Percentiles rank a stretch among this genome's conserved stretches.
Evolutionary conservation across 2,797 vertebrate species (phyloP).

Genomic region (Hozukius guyotensis): DNA sequence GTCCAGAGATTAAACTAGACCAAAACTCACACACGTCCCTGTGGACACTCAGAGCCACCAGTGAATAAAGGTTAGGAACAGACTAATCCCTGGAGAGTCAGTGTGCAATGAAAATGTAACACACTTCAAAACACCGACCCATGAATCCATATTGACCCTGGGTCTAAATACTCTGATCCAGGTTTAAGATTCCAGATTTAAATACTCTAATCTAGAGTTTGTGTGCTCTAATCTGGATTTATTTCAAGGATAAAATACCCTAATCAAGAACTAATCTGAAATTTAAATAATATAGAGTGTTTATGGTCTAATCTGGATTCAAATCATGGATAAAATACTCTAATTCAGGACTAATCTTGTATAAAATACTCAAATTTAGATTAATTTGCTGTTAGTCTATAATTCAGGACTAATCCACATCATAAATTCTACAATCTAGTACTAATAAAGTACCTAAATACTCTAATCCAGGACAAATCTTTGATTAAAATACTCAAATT

Average conservation of each 20-base stretch:
- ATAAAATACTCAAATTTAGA: fast-evolving
- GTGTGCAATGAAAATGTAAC: not conserved
- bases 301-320: not conserved
- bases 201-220: not conserved
- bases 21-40: not conserved
- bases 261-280: fast-evolving
- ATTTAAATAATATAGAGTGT: not conserved
- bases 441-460: not conserved
- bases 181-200: not conserved
- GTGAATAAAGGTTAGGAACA: not conserved
- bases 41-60: not conserved
- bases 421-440: too few relatives aligned
- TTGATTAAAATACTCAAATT: not conserved
- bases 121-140: too few relatives aligned
- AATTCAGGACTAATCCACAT: too few relatives aligned
- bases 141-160: not conserved
- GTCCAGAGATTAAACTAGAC: conserved; percentile 28
- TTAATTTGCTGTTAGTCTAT: too few relatives aligned
- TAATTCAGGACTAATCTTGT: not conserved
- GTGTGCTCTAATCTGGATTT: not conserved
- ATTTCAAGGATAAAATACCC: too few relatives aligned
- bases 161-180: not conserved
- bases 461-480: not conserved
- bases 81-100: conserved; percentile 26
- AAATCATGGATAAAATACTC: too few relatives aligned